Evolutionary conservation across 2,113 vertebrate species (phyloP).

Genomic region (Psilopsiagon aymara): DNA sequence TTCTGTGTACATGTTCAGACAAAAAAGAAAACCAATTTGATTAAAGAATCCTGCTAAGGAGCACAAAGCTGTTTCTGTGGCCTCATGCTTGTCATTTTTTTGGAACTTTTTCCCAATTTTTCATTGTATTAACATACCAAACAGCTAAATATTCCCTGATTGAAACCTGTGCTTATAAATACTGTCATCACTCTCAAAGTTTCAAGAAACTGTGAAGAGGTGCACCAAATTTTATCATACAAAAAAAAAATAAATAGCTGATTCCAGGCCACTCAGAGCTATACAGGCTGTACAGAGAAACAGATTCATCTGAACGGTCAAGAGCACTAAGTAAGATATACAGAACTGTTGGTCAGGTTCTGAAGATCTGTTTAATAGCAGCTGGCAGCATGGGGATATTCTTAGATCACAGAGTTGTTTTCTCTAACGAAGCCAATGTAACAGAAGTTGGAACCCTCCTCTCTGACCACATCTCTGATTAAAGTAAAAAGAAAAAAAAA

Average conservation of each 20-base stretch:
- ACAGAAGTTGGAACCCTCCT: neutral
- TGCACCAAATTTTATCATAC: neutral
- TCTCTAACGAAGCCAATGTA: neutral
- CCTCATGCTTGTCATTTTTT: neutral
- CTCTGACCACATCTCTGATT: neutral
- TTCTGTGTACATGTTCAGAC: neutral
- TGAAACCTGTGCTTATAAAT: neutral
- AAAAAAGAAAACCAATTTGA: neutral
- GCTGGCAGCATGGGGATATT: neutral
- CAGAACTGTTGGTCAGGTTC: neutral
- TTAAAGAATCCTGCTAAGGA: neutral
- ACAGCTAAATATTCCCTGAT: neutral
- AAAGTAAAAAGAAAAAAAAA: neutral
- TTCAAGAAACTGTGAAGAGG: neutral
- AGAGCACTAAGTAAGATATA: neutral
- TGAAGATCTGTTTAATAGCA: neutral
- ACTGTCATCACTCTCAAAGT: neutral
- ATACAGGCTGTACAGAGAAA: neutral
- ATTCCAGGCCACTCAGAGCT: neutral
- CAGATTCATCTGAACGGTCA: neutral
- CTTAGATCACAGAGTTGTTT: neutral
- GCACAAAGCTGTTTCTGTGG: neutral
- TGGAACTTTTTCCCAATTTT: neutral
- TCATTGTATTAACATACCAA: neutral
- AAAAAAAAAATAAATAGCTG: neutral